Evolutionary conservation across 2,888 invertebrate genomes (phyloP).

Genomic region (Drosophila subquinaria): DNA sequence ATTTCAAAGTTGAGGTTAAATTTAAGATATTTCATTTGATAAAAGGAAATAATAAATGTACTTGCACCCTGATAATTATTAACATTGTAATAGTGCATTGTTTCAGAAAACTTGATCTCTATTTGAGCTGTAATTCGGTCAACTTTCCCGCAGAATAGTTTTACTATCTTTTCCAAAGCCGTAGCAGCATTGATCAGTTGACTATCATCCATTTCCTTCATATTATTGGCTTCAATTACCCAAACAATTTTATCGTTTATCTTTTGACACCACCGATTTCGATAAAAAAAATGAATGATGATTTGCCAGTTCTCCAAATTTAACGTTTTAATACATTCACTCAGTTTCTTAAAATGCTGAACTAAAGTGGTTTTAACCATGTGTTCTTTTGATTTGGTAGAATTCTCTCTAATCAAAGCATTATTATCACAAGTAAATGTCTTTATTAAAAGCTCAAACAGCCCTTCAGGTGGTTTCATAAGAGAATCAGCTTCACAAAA

Average conservation of each 20-base stretch:
- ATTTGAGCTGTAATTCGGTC: neutral
- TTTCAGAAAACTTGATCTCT: too few species aligned
- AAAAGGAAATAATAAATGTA: too few species aligned
- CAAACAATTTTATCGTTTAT: neutral
- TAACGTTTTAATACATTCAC: neutral
- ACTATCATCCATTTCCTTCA: neutral
- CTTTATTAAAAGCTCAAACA: neutral
- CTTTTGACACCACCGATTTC: neutral
- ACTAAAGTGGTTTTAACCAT: neutral
- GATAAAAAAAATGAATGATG: neutral
- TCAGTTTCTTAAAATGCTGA: neutral
- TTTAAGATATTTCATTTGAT: too few species aligned
- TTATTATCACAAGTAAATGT: neutral
- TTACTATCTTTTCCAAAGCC: neutral
- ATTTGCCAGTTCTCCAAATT: neutral
- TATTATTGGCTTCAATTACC: neutral
- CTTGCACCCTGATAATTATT: too few species aligned
- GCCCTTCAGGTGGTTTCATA: neutral
- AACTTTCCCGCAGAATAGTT: neutral
- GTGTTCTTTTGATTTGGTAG: neutral
- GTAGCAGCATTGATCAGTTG: neutral
- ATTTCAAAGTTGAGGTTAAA: too few species aligned
- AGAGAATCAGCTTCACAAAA: too few species aligned
- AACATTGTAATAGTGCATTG: neutral
- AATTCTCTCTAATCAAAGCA: neutral